Conservation (phyloP, 2,888 invertebrate genomes). For the Ennomos erosarius region DNA sequence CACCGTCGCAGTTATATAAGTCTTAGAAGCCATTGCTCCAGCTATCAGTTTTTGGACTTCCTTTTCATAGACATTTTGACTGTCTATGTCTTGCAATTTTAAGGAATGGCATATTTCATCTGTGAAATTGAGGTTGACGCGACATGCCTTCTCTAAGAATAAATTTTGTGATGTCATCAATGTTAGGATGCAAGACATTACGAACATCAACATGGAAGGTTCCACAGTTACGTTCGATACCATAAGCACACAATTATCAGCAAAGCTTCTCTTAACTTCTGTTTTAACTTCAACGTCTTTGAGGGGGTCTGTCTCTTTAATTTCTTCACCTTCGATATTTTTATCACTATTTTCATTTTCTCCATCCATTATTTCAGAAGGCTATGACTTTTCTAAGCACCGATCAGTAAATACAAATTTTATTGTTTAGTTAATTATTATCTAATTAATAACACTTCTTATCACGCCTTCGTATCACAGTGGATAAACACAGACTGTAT, state of each 20-base stretch:
- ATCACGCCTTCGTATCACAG: slow-evolving; percentile 27
- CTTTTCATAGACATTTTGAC: slow-evolving; percentile 78
- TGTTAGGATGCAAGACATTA: slow-evolving; percentile 72
- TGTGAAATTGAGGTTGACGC: slow-evolving; percentile 90
- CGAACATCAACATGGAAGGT: slow-evolving; percentile 61
- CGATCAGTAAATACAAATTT: too few species aligned
- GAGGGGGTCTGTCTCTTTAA: slow-evolving; percentile 42
- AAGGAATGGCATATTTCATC: slow-evolving; percentile 90
- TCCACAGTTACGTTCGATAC: slow-evolving; percentile 66
- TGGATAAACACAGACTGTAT: slow-evolving; percentile 26
- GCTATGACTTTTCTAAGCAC: too few species aligned
- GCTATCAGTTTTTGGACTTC: slow-evolving; percentile 89
- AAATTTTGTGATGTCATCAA: slow-evolving; percentile 91
- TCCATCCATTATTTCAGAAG: slow-evolving; percentile 24
- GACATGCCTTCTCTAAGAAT: slow-evolving; percentile 92
- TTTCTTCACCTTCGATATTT: slow-evolving; percentile 21
- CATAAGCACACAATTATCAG: slow-evolving; percentile 45
- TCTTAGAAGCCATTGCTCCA: slow-evolving; percentile 91
- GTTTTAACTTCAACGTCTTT: slow-evolving; percentile 29
- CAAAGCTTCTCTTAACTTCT: slow-evolving; percentile 43
- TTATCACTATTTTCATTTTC: slow-evolving; percentile 18
- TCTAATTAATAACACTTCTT: slow-evolving; percentile 8
- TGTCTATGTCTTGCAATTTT: slow-evolving; percentile 86
- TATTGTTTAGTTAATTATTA: too few species aligned
- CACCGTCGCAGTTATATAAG: slow-evolving; percentile 91